phyloP scores from a whole-genome alignment of 2,888 invertebrate genomes.

The Reticulitermes lucifugus region DNA sequence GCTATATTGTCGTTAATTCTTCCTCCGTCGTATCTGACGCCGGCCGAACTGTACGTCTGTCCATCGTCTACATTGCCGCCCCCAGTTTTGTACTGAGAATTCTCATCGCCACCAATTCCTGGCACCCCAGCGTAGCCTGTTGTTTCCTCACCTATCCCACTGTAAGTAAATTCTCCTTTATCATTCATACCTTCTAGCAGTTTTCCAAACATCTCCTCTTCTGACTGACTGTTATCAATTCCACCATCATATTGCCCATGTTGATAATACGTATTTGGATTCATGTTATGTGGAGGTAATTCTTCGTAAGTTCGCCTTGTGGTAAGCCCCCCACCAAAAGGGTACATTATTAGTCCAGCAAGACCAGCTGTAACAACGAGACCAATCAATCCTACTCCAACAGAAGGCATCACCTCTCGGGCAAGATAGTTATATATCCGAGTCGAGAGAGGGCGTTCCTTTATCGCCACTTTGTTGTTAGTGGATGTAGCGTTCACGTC shows the following conservation, averaged over 20 bases:
- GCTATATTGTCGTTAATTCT: neutral
- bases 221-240: slow-evolving; percentile 75
- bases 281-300: neutral
- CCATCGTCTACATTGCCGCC: neutral
- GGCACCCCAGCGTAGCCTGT: slow-evolving; percentile 48
- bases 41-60: neutral
- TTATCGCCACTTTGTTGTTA: slow-evolving; percentile 66
- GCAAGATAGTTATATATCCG: slow-evolving; percentile 83
- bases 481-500: slow-evolving; percentile 66
- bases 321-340: slow-evolving; percentile 73
- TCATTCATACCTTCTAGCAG: slow-evolving; percentile 77
- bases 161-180: slow-evolving; percentile 54
- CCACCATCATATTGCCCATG: slow-evolving; percentile 74
- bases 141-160: slow-evolving; percentile 53
- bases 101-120: neutral
- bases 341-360: slow-evolving; percentile 82
- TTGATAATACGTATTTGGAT: slow-evolving; percentile 66
- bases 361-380: slow-evolving; percentile 79
- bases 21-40: neutral
- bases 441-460: slow-evolving; percentile 70
- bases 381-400: slow-evolving; percentile 81
- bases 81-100: neutral
- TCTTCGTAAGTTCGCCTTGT: slow-evolving; percentile 54
- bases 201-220: slow-evolving; percentile 82
- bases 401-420: slow-evolving; percentile 84